These are phyloP conservation scores for Falco biarmicus DNA, from an alignment of 2,797 vertebrate genomes.

Conservation along the genomic window DNA sequence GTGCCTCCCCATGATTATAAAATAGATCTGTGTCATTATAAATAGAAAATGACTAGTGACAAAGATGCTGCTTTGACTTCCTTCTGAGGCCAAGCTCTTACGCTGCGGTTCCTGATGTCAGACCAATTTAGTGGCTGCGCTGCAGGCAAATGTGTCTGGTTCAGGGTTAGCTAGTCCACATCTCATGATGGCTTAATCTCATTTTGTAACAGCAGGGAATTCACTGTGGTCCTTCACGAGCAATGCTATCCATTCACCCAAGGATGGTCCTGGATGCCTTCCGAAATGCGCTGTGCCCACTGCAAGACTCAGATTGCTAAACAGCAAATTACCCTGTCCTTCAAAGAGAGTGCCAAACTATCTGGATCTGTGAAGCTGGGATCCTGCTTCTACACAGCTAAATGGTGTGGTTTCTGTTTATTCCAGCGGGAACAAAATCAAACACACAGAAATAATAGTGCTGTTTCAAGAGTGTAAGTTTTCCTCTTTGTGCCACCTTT, in stretches of 20 bases:
- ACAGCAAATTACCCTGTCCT: neutral
- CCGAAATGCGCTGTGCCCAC: neutral
- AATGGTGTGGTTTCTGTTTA: neutral
- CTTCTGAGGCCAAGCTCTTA: conserved; percentile 20
- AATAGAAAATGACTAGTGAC: conserved; percentile 65
- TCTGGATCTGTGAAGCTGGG: neutral
- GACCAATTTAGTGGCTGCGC: conserved; percentile 15
- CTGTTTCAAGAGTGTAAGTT: neutral
- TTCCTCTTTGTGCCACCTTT: neutral
- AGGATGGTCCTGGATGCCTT: neutral
- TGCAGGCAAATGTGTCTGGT: neutral
- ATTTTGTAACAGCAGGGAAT: conserved; percentile 26
- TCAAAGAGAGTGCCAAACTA: neutral
- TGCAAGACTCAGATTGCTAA: neutral
- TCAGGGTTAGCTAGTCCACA: neutral
- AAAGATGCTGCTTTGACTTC: conserved; percentile 54
- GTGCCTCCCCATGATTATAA: conserved; percentile 51
- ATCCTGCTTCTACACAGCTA: neutral
- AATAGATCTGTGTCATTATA: conserved; percentile 58
- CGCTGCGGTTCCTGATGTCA: conserved; percentile 37
- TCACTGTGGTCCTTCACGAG: neutral
- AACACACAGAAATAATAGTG: neutral
- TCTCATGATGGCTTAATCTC: conserved; percentile 52
- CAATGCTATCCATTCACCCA: neutral
- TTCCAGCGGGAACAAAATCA: neutral